A percentile compares a stretch with the other conserved stretches of the same genome.
These are phyloP conservation scores for Odontocolon sp. DNA, from an alignment of 2,888 invertebrate genomes.

Conservation along the genomic window DNA sequence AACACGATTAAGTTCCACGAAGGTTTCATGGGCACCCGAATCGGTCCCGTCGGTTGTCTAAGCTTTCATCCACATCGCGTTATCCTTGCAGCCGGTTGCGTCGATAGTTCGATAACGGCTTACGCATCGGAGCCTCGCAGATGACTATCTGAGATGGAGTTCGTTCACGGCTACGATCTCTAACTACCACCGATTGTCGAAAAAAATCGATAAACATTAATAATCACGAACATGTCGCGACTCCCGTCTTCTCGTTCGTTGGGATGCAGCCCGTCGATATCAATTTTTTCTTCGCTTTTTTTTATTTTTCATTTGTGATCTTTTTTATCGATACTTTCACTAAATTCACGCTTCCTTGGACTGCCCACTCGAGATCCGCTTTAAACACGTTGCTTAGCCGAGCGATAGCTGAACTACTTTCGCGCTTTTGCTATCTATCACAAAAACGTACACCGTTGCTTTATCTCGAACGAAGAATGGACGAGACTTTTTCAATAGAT, in stretches of 20 bases:
- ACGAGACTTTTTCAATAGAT: too few species aligned
- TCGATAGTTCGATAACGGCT: constrained; percentile 92
- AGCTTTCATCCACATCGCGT: constrained; percentile 95
- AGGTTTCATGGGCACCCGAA: constrained; percentile 92
- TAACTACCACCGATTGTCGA: constrained; percentile 19
- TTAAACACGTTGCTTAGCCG: constrained; percentile 12
- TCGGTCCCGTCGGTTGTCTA: constrained; percentile 93
- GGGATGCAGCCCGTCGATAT: background rate
- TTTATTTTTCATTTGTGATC: too few species aligned
- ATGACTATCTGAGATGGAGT: constrained; percentile 83
- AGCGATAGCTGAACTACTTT: constrained; percentile 26
- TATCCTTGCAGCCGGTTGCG: constrained; percentile 92
- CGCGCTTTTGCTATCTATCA: constrained; percentile 28
- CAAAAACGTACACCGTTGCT: background rate
- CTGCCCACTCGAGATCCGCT: constrained; percentile 12
- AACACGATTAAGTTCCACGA: constrained; percentile 94
- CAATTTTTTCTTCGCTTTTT: background rate
- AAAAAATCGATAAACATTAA: background rate
- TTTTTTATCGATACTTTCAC: background rate
- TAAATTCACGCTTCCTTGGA: background rate
- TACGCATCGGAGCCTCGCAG: constrained; percentile 88
- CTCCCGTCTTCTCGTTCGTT: constrained; percentile 5
- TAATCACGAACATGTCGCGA: background rate
- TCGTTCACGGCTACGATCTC: constrained; percentile 70
- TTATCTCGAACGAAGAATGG: too few species aligned